Conservation (phyloP, 1,140 invertebrate genomes). For the Drosophila suzukii region DNA sequence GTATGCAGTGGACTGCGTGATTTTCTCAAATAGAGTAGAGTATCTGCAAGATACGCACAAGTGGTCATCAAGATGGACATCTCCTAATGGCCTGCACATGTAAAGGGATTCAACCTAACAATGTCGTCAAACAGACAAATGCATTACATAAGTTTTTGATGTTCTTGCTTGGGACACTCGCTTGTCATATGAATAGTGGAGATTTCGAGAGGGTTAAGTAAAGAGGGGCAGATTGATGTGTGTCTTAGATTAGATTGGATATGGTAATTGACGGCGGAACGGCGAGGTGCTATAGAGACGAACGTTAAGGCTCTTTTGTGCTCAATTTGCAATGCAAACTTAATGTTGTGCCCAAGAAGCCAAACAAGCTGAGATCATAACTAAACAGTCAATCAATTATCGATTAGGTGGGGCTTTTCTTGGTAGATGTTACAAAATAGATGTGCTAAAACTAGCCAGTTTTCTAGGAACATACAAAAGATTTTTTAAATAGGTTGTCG, state of each 20-base stretch:
- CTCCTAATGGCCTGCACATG: constrained; percentile 30
- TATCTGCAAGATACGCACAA: constrained; percentile 53
- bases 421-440: background rate
- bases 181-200: constrained; percentile 12
- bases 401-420: constrained; percentile 15
- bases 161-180: constrained; percentile 5
- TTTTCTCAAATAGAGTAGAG: constrained; percentile 25
- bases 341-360: constrained; percentile 22
- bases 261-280: constrained; percentile 33
- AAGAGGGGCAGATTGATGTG: constrained; percentile 34
- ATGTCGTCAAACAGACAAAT: constrained; percentile 8
- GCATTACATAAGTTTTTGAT: constrained; percentile 32
- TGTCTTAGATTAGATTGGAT: constrained; percentile 46
- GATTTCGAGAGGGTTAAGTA: constrained; percentile 19
- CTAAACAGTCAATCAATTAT: constrained; percentile 29
- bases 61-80: constrained; percentile 2
- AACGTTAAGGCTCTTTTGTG: constrained; percentile 24
- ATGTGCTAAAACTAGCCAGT: background rate
- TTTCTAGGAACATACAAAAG: no score
- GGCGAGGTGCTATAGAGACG: background rate
- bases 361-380: constrained; percentile 33
- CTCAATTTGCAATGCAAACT: constrained; percentile 35
- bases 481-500: no score
- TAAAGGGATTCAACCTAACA: constrained; percentile 13
- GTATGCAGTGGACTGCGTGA: constrained; percentile 40